These are phyloP conservation scores for Pharmacophagus antenor DNA, from an alignment of 2,888 invertebrate genomes.

Conservation along the genomic window DNA sequence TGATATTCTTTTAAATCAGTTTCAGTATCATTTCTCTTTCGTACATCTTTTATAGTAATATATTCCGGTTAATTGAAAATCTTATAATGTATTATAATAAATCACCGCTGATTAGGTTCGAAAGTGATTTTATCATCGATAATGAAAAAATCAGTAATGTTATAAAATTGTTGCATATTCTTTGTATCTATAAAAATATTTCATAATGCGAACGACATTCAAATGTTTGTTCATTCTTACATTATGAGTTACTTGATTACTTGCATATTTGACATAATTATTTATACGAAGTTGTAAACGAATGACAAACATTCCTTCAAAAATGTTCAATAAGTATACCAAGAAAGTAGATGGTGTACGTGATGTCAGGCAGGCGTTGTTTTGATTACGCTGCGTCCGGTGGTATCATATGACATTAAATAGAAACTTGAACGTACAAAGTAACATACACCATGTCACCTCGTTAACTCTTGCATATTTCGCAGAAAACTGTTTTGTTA, in stretches of 20 bases:
- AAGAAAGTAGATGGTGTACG: constrained; percentile 44
- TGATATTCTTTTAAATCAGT: too few species aligned
- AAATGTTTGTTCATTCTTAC: background rate
- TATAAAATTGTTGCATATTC: too few species aligned
- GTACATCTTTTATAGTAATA: too few species aligned
- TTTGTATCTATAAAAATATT: background rate
- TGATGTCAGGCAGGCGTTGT: constrained; percentile 52
- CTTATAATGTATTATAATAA: too few species aligned
- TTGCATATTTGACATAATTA: background rate
- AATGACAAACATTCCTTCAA: constrained; percentile 3
- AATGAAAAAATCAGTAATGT: too few species aligned
- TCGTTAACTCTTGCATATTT: constrained; percentile 16
- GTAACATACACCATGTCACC: constrained; percentile 22
- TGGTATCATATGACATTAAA: constrained; percentile 45
- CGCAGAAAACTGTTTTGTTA: constrained; percentile 11
- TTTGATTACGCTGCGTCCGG: constrained; percentile 57
- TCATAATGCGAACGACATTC: background rate
- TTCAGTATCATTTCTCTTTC: too few species aligned
- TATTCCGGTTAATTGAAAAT: too few species aligned
- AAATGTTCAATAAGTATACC: background rate
- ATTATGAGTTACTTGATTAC: background rate
- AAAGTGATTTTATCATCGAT: too few species aligned
- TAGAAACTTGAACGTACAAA: constrained; percentile 43
- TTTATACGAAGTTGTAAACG: background rate
- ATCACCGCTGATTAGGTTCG: too few species aligned